These are phyloP conservation scores for Megathymus violae DNA, from an alignment of 1,140 invertebrate genomes.

Conservation along the genomic window DNA sequence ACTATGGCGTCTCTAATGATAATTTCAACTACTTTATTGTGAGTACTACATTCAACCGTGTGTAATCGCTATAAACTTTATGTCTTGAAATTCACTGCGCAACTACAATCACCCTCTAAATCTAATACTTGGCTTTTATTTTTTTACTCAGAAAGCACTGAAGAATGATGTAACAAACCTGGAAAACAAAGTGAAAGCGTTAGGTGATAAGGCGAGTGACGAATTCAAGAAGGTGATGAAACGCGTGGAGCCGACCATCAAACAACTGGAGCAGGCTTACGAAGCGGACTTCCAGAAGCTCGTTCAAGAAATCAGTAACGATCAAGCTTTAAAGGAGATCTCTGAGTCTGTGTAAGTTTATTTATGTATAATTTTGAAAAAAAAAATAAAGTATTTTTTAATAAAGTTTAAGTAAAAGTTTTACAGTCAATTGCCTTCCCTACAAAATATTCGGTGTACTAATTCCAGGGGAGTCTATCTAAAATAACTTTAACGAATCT, in stretches of 20 bases:
- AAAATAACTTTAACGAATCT: no score
- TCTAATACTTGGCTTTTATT: neutral
- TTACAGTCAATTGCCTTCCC: no score
- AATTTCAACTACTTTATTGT: conserved; percentile 85
- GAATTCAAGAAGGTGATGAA: conserved; percentile 81
- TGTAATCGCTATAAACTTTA: conserved; percentile 17
- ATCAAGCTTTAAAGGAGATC: conserved; percentile 87
- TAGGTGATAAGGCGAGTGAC: conserved; percentile 67
- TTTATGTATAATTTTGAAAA: no score
- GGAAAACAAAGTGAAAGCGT: conserved; percentile 55
- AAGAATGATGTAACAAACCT: conserved; percentile 62
- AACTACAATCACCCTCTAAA: no score
- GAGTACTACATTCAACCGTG: conserved; percentile 50
- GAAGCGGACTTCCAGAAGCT: conserved; percentile 85
- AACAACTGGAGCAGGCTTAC: conserved; percentile 85
- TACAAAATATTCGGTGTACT: no score
- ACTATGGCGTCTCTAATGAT: conserved; percentile 86
- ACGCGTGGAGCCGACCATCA: conserved; percentile 85
- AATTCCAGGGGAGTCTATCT: no score
- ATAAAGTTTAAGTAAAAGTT: no score
- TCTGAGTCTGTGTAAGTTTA: conserved; percentile 86
- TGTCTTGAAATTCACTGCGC: no score
- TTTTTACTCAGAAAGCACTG: conserved; percentile 53
- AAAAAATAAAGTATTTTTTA: no score
- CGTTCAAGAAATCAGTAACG: conserved; percentile 86